Evolutionary conservation across 2,797 vertebrate genomes (phyloP).

Genomic region (Phalanger gymnotis): DNA sequence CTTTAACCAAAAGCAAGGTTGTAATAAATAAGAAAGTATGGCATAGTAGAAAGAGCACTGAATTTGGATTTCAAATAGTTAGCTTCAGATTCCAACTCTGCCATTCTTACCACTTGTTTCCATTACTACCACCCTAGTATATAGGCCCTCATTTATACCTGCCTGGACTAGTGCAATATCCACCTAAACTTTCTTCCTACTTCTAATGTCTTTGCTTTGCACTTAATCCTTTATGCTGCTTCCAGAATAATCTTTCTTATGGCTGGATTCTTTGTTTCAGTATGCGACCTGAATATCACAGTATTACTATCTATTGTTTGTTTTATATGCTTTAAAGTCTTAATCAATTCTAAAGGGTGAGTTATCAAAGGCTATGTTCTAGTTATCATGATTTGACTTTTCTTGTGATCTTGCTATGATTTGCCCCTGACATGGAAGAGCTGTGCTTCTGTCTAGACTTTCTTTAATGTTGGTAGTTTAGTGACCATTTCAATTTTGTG

Average conservation of each 20-base stretch:
- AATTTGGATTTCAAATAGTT: not conserved
- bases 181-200: no score
- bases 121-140: not conserved
- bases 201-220: no score
- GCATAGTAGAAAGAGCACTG: no score
- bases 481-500: slow-evolving; percentile 93
- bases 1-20: not conserved
- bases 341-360: slow-evolving; percentile 54
- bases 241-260: no score
- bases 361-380: slow-evolving; percentile 37
- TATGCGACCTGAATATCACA: slow-evolving; percentile 48
- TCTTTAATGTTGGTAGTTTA: slow-evolving; percentile 90
- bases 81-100: not conserved
- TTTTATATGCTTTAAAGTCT: slow-evolving; percentile 27
- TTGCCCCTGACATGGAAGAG: slow-evolving; percentile 79
- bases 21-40: not conserved
- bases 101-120: not conserved
- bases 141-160: not conserved
- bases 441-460: slow-evolving; percentile 89
- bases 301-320: slow-evolving; percentile 55
- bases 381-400: slow-evolving; percentile 60
- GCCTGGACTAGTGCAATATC: no score
- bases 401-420: slow-evolving; percentile 70
- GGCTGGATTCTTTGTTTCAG: slow-evolving; percentile 19
- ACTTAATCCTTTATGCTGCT: no score